phyloP scores from a whole-genome alignment of 1,140 invertebrate genomes.

The Zophobas atratus region DNA sequence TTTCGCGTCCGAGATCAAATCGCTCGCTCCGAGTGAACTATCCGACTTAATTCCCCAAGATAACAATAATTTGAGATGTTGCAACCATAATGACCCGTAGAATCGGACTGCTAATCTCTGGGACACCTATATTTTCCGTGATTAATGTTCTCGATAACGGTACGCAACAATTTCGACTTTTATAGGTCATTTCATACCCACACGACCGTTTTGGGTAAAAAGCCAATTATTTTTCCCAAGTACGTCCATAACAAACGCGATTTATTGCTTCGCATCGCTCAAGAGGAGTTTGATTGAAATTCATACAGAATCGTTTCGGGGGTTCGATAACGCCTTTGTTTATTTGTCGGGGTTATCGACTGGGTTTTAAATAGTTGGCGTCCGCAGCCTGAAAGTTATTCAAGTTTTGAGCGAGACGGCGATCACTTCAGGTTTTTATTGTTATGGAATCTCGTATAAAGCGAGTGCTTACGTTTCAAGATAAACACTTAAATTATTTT shows the following conservation, averaged over 20 bases:
- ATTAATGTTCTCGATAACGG: conserved; percentile 27
- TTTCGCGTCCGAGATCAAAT: too few relatives aligned
- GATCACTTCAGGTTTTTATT: neutral
- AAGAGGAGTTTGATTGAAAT: neutral
- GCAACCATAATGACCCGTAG: conserved; percentile 16
- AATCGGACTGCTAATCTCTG: conserved; percentile 4
- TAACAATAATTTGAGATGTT: conserved; percentile 31
- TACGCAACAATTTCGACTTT: conserved; percentile 12
- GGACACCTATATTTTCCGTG: conserved; percentile 32
- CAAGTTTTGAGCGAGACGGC: neutral
- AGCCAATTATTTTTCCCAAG: conserved; percentile 20
- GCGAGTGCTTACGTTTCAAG: conserved; percentile 9
- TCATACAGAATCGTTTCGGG: neutral
- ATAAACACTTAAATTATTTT: conserved; percentile 30
- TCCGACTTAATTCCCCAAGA: neutral
- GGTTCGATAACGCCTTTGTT: neutral
- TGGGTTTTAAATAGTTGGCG: neutral
- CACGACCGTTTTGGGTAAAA: conserved; percentile 24
- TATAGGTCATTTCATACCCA: conserved; percentile 31
- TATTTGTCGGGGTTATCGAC: neutral
- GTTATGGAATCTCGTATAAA: conserved; percentile 7
- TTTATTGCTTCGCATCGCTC: conserved; percentile 5
- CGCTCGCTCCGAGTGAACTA: too few relatives aligned
- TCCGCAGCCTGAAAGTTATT: neutral
- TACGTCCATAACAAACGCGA: conserved; percentile 8